These are phyloP conservation scores for Tortrix viridana DNA, from an alignment of 2,888 invertebrate genomes.

Conservation along the genomic window DNA sequence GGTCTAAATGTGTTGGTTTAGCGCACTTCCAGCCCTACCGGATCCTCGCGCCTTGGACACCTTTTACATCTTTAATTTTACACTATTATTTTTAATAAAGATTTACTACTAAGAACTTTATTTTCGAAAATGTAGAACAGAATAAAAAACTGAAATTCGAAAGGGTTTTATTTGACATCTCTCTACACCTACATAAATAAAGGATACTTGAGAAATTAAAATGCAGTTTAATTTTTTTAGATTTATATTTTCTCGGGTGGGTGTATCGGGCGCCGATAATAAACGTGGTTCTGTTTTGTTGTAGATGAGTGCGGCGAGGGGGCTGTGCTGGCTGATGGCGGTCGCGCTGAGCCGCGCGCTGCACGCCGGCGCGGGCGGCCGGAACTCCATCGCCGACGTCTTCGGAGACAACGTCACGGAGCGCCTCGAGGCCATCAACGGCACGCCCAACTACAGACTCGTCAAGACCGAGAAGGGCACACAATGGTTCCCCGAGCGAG, in stretches of 20 bases:
- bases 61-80: constrained; percentile 18
- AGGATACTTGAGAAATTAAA: constrained; percentile 70
- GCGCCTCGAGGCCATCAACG: constrained; percentile 82
- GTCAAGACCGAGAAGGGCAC: constrained; percentile 83
- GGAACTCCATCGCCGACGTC: constrained; percentile 66
- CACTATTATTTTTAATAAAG: constrained; percentile 29
- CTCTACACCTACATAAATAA: constrained; percentile 74
- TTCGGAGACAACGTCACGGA: constrained; percentile 64
- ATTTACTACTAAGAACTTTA: constrained; percentile 30
- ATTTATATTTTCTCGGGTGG: constrained; percentile 49
- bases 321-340: constrained; percentile 58
- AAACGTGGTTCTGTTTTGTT: constrained; percentile 69
- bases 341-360: constrained; percentile 62
- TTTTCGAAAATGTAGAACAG: constrained; percentile 51
- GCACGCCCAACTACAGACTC: constrained; percentile 83
- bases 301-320: constrained; percentile 70
- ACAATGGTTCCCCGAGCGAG: constrained; percentile 85
- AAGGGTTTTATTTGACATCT: constrained; percentile 81
- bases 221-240: constrained; percentile 74
- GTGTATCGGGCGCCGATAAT: constrained; percentile 47
- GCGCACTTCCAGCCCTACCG: constrained; percentile 19
- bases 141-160: constrained; percentile 71
- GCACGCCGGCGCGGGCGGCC: constrained; percentile 67
- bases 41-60: constrained; percentile 29
- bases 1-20: constrained; percentile 25